These are phyloP conservation scores for Pandion haliaetus DNA, from an alignment of 2,113 vertebrate species.

Conservation along the genomic window DNA sequence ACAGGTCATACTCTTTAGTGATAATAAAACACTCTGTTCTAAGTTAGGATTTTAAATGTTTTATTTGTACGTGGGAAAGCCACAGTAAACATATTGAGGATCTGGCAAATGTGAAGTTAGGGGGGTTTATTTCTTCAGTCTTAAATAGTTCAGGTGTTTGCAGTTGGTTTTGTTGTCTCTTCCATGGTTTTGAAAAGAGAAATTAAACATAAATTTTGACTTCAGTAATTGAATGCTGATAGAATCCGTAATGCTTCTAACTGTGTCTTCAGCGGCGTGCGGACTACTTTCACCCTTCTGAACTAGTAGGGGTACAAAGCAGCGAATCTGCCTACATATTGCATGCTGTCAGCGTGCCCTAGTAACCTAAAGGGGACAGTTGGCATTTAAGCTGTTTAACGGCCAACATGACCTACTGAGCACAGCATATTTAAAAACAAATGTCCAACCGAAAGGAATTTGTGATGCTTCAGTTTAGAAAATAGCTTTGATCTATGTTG, in stretches of 20 bases:
- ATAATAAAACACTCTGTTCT: background rate
- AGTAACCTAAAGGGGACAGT: background rate
- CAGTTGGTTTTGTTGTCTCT: background rate
- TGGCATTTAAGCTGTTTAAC: background rate
- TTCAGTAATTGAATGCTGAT: background rate
- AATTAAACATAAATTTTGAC: background rate
- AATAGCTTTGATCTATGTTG: background rate
- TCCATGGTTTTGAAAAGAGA: background rate
- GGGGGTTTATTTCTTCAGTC: background rate
- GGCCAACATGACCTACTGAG: background rate
- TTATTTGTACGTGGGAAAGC: background rate
- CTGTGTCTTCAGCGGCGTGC: background rate
- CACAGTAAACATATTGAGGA: background rate
- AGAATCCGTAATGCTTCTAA: background rate
- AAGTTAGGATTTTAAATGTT: background rate
- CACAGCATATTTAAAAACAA: background rate
- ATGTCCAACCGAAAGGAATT: background rate
- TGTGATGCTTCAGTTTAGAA: background rate
- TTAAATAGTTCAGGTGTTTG: background rate
- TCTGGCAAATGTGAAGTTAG: background rate
- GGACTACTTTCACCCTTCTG: background rate
- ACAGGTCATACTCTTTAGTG: rapidly evolving
- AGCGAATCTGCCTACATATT: rapidly evolving
- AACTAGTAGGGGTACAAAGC: background rate
- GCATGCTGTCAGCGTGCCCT: background rate